Evolutionary conservation across 1,140 invertebrate genomes (phyloP), one percentile per base, ranked within the genome.

Genomic region (Matsumurasca onukii): DNA sequence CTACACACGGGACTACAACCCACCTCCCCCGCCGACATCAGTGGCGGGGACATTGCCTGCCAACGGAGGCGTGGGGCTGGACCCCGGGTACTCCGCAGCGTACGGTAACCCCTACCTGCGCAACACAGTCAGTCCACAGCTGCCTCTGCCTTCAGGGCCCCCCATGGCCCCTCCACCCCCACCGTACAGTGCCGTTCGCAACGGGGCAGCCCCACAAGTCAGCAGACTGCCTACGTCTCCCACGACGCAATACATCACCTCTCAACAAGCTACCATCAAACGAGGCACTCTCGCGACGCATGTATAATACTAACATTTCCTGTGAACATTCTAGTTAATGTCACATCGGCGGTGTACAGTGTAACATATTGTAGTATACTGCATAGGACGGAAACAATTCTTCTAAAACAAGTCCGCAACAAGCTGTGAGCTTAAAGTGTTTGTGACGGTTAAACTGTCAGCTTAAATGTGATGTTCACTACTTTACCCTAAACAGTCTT

Each of bases 31-130:
- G 70, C 78, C 79, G 17, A 76, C 78, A 0, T 76, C 78, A 0
- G 77, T 69, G 64, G 69, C 39, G 1, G 15, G 57, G 12, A 31
- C 30, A 30, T 15, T 52, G 1, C 29, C 49, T 2, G 34, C 59
- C 63, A 57, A 57, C 69, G 66, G 66, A 25, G 66, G 66, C 1
- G 30, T 22, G 13, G 66, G 55, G 15, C 90, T 93, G 62, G 93
- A 95, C 76, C 91, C 93, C 12, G 82, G 91, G 68, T 95, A 92
- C 76, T 92, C 91, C 24, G 93, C 93, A 25, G 89, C 90, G 3
- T 96, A 95, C 76, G 93, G 92, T 61, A 94, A 94, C 81, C 92
- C 92, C 0, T 94, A 94, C 78, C 81, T 95, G 69, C 83, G 92
- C 76, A 86, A 82, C 52, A 80, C 83, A 67, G 82, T 75, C 64